Evolutionary conservation across 2,888 invertebrate genomes (phyloP).

Genomic region (Omphaloscelis lunosa): DNA sequence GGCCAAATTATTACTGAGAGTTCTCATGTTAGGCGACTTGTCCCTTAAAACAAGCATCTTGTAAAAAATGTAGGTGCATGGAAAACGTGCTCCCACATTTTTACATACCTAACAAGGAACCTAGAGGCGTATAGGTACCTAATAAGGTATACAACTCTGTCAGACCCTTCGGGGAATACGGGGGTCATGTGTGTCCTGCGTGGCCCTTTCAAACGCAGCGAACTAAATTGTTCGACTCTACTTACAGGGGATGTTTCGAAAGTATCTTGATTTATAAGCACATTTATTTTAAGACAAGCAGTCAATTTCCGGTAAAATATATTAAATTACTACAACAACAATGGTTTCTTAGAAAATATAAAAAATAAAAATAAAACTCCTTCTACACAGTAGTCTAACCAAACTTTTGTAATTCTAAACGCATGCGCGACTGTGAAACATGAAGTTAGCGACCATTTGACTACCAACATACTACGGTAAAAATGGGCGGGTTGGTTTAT

Average conservation of each 20-base stretch:
- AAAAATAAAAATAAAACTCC: neutral
- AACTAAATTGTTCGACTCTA: neutral
- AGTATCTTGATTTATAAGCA: neutral
- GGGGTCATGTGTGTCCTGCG: neutral
- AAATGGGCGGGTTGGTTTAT: constrained; percentile 73
- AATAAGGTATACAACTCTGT: too few species aligned
- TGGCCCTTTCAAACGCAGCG: neutral
- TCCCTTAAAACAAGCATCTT: too few species aligned
- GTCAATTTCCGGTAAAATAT: neutral
- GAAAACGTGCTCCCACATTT: too few species aligned
- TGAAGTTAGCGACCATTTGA: constrained; percentile 64
- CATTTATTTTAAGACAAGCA: neutral
- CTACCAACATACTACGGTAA: constrained; percentile 71
- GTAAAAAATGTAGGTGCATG: too few species aligned
- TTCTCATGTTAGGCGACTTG: too few species aligned
- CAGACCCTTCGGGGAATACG: too few species aligned
- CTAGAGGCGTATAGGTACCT: too few species aligned
- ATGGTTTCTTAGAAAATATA: too few species aligned
- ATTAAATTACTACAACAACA: neutral
- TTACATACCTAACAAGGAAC: too few species aligned
- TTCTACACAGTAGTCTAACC: neutral
- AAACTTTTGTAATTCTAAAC: constrained; percentile 6
- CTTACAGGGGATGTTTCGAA: neutral
- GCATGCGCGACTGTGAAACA: constrained; percentile 60
- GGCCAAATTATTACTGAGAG: too few species aligned